Evolutionary conservation across 37 sponge, comb jelly and placozoan species (phyloP).

Genomic region (Bolinopsis microptera): DNA sequence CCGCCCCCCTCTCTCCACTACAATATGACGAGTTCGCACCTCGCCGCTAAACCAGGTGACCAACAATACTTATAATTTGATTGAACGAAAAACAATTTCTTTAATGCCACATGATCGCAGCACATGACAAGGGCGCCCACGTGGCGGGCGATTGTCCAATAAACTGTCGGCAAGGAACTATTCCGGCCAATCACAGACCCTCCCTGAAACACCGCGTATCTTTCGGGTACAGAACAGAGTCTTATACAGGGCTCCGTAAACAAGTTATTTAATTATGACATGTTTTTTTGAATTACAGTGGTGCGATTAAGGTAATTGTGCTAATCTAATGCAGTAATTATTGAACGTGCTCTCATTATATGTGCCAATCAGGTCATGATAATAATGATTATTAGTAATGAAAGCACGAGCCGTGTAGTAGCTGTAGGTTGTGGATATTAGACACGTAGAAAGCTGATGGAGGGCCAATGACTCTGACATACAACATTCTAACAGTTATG

Average conservation of each 20-base stretch:
- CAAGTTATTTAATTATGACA: background rate
- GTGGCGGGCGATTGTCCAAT: background rate
- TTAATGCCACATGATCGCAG: constrained; percentile 25
- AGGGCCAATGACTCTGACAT: background rate
- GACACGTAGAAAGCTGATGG: background rate
- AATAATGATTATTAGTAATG: background rate
- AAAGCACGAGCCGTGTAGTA: background rate
- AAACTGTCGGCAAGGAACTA: background rate
- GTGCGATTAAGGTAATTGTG: background rate
- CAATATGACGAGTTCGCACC: constrained; percentile 31
- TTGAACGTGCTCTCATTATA: background rate
- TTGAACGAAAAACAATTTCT: constrained; percentile 60
- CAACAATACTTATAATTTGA: constrained; percentile 45
- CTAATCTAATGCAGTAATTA: too few species aligned
- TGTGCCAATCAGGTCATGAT: background rate
- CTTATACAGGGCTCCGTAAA: background rate
- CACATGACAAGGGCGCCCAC: background rate
- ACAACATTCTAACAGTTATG: background rate
- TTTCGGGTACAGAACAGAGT: background rate
- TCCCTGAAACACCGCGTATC: background rate
- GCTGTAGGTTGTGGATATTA: too few species aligned
- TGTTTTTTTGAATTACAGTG: background rate
- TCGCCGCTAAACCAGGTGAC: constrained; percentile 1
- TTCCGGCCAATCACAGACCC: background rate
- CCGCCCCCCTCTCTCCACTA: background rate